Evolutionary conservation across 2,888 invertebrate genomes (phyloP), one percentile per base, ranked within the genome.

Genomic region (Atherix ibis): DNA sequence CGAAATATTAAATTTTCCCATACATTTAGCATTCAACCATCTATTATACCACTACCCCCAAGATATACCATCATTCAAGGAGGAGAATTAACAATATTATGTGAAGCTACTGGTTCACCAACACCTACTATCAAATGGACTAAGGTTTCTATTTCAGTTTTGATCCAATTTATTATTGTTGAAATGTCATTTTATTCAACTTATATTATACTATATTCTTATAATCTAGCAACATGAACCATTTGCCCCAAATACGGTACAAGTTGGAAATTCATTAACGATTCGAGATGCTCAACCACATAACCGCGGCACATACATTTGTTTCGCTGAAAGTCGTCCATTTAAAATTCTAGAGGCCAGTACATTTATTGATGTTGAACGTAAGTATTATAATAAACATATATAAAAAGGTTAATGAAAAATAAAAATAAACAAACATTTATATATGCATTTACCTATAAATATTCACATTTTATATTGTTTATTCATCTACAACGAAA

Each of bases 261-360:
- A 78, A 57, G 64, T 68, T 2, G 76, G 71, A n/a, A 73, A 68
- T 45, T 64, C 63, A 2, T 56, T 87, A 24, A 65, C 73, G 32
- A 76, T 87, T 35, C 62, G 65, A 18, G 73, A 76, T 43, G 75
- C 77, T 0, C 69, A 71, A 48, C 68, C 79, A 10, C 66, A 65
- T 4, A 91, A 94, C 56, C 67, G 81, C 34, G 94, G 91, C 10
- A 70, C 82, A 31, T 94, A 92, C 52, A 61, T 81, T 6, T 95
- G 94, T 50, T 69, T 73, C 12, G 87, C 78, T 1, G 63, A 61
- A 14, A 74, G 77, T 35, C n/a, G n/a, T n/a, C 52, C 66, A 14
- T 71, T 69, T 5, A 71, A 70, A 10, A 53, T 62, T 5, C 70
- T 71, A 22, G 74, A 77, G 49, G 70, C 71, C 15, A 79, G 76